Percentiles rank a stretch among this genome's conserved stretches.
These are phyloP conservation scores for Drosophila eugracilis DNA, from an alignment of 1,140 invertebrate species.

Conservation along the genomic window DNA sequence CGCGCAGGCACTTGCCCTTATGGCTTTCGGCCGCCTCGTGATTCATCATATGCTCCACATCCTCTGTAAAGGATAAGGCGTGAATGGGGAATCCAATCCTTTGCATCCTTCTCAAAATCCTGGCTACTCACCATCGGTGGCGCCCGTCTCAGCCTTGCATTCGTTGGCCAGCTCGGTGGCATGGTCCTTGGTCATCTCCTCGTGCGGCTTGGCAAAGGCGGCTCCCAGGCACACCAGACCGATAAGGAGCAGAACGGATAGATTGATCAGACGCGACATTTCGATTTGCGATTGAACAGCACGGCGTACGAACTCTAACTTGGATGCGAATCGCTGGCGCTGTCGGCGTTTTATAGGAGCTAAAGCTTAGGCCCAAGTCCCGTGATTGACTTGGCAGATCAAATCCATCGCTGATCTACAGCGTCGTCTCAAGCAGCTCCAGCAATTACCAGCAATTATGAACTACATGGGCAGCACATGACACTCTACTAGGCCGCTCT, in stretches of 20 bases:
- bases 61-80: conserved; percentile 36
- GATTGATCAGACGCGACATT: conserved; percentile 57
- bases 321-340: conserved; percentile 25
- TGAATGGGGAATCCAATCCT: background rate
- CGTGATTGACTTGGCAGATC: conserved; percentile 52
- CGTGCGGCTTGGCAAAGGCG: conserved; percentile 42
- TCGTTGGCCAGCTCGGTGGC: conserved; percentile 42
- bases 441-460: conserved; percentile 71
- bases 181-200: conserved; percentile 58
- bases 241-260: conserved; percentile 33
- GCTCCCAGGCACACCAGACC: conserved; percentile 24
- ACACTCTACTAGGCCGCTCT: conserved; percentile 26
- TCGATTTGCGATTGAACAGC: conserved; percentile 12
- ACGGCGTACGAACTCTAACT: conserved; percentile 27
- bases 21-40: conserved; percentile 45
- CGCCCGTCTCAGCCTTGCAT: conserved; percentile 64
- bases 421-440: conserved; percentile 36
- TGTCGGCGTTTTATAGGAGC: conserved; percentile 56
- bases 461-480: conserved; percentile 79
- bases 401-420: conserved; percentile 15
- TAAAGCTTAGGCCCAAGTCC: conserved; percentile 5
- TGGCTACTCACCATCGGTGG: conserved; percentile 59
- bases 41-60: conserved; percentile 61
- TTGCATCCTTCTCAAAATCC: no score
- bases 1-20: conserved; percentile 67